Percentiles rank a stretch among this genome's conserved stretches.
phyloP scores from a whole-genome alignment of 1,140 invertebrate species.

The Bicyclus anynana region DNA sequence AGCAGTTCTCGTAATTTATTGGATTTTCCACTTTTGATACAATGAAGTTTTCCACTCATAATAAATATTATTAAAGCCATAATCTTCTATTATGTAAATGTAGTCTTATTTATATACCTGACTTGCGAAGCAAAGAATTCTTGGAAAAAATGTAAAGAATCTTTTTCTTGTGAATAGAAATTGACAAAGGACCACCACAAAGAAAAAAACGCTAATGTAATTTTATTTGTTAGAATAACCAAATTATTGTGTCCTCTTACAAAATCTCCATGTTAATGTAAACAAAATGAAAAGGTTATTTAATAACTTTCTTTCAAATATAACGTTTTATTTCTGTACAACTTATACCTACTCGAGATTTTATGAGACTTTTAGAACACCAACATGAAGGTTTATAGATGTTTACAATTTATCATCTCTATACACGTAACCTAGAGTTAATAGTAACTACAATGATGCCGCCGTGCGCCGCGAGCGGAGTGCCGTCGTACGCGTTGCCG shows the following conservation, averaged over 20 bases:
- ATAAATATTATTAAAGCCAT: not conserved
- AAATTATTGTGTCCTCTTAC: not conserved
- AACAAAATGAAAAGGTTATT: not conserved
- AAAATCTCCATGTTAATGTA: not conserved
- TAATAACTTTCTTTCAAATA: not conserved
- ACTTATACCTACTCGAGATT: too few species aligned
- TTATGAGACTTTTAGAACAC: too few species aligned
- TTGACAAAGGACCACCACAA: not conserved
- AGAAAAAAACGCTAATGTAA: not conserved
- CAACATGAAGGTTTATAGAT: too few species aligned
- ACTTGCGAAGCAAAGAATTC: not conserved
- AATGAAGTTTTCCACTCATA: not conserved
- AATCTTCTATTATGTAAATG: too few species aligned
- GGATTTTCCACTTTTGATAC: not conserved
- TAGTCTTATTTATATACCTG: too few species aligned
- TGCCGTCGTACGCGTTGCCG: slow-evolving; percentile 96
- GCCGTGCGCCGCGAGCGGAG: slow-evolving; percentile 91
- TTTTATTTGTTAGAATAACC: not conserved
- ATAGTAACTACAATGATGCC: slow-evolving; percentile 97
- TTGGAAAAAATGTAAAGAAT: not conserved
- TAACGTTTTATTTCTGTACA: not conserved
- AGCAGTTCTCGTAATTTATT: not conserved
- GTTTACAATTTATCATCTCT: too few species aligned
- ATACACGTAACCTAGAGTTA: slow-evolving; percentile 97
- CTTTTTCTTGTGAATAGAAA: not conserved